Percentiles rank a stretch among this genome's conserved stretches.
Conservation (phyloP, 2,888 invertebrate species). For the Papilio elwesi region DNA sequence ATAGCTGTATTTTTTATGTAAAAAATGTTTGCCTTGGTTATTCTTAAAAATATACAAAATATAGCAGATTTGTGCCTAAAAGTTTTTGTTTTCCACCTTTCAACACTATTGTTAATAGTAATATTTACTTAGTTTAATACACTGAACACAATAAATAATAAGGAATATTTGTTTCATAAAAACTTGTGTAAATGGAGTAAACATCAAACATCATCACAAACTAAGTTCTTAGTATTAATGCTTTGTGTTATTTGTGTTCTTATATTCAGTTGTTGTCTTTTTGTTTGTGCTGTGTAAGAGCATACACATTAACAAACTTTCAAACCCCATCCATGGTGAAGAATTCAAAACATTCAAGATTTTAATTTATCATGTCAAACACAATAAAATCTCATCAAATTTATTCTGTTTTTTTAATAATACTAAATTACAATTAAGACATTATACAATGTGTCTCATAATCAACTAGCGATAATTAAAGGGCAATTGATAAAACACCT, state of each 20-base stretch:
- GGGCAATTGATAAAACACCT: no score
- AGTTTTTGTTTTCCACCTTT: slow-evolving; percentile 7
- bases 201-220: neutral
- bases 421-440: no score
- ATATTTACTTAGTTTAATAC: no score
- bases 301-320: neutral
- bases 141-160: no score
- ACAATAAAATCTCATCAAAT: no score
- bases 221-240: neutral
- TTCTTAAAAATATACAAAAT: slow-evolving; percentile 13
- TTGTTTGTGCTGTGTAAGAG: neutral
- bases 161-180: neutral
- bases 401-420: no score
- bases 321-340: neutral
- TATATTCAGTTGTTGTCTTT: neutral
- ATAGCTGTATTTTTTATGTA: slow-evolving; percentile 22
- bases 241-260: neutral
- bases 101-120: neutral
- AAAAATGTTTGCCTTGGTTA: slow-evolving; percentile 9
- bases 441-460: no score
- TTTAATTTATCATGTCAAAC: neutral
- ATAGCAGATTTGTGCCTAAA: slow-evolving; percentile 17
- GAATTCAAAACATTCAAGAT: neutral
- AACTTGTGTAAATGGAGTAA: neutral
- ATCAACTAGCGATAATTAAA: no score